Conservation (phyloP, 2,888 invertebrate genomes). For the Gasteruption jaculator region DNA sequence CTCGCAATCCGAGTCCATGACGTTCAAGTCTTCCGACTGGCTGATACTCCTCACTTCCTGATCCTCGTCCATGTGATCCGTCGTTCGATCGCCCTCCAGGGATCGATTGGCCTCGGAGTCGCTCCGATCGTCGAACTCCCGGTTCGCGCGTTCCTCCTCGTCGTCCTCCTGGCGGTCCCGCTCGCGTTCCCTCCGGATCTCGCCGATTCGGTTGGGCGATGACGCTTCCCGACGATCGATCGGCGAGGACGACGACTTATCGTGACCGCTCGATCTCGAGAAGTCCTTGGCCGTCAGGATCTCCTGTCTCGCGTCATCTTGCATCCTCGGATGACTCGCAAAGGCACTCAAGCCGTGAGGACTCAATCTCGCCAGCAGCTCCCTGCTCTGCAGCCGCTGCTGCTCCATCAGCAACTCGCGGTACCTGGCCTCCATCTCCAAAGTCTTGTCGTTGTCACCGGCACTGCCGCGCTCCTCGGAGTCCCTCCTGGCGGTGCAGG, state of each 20-base stretch:
- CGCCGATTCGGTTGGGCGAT: constrained; percentile 22
- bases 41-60: constrained; percentile 45
- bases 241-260: constrained; percentile 40
- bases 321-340: constrained; percentile 28
- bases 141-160: constrained; percentile 30
- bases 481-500: no score
- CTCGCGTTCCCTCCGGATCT: constrained; percentile 23
- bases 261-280: constrained; percentile 39
- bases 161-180: constrained; percentile 30
- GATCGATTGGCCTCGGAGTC: constrained; percentile 46
- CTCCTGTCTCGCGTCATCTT: constrained; percentile 33
- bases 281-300: constrained; percentile 45
- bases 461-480: constrained; percentile 25
- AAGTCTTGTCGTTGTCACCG: constrained; percentile 36
- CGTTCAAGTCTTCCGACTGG: constrained; percentile 48
- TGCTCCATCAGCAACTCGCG: constrained; percentile 43
- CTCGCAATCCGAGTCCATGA: constrained; percentile 47
- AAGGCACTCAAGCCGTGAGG: constrained; percentile 37
- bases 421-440: constrained; percentile 42
- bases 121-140: constrained; percentile 44
- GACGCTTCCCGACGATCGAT: constrained; percentile 25
- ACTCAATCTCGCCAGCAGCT: constrained; percentile 42
- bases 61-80: constrained; percentile 43
- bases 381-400: constrained; percentile 42
- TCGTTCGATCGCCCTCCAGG: constrained; percentile 42